Conservation (phyloP, 2,797 vertebrate genomes). For the Argentina silus region DNA sequence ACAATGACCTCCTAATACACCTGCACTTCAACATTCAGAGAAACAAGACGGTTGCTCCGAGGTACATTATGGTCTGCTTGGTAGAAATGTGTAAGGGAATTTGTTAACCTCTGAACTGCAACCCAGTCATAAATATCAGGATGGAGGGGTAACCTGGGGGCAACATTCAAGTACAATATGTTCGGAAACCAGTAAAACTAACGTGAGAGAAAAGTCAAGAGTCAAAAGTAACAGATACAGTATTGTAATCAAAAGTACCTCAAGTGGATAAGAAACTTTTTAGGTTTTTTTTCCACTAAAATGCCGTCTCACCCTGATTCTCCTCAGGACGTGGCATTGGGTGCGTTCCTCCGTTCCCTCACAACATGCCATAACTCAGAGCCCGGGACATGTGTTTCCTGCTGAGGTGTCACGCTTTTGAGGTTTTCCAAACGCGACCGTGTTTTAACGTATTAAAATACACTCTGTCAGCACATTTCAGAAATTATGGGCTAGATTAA, state of each 20-base stretch:
- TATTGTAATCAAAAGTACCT: neutral
- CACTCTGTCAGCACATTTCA: constrained; percentile 80
- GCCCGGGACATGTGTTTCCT: constrained; percentile 63
- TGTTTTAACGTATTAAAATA: constrained; percentile 81
- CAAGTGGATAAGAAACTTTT: neutral
- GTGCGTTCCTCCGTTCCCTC: constrained; percentile 44
- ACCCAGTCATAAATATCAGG: neutral
- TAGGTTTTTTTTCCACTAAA: neutral
- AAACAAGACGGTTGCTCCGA: neutral
- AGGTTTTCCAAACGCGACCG: constrained; percentile 69
- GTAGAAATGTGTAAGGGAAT: neutral
- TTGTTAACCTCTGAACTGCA: neutral
- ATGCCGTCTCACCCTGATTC: neutral
- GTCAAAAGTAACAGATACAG: too few species aligned
- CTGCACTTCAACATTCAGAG: neutral
- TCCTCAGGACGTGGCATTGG: constrained; percentile 19
- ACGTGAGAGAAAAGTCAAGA: too few species aligned
- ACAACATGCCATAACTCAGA: constrained; percentile 56
- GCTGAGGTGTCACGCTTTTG: constrained; percentile 65
- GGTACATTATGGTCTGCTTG: neutral
- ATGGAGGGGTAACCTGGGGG: neutral
- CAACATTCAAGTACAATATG: neutral
- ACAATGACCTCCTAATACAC: constrained; percentile 2
- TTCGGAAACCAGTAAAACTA: neutral
- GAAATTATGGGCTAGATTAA: constrained; percentile 84